These are phyloP conservation scores for Xenentodon cancila DNA, from an alignment of 2,797 vertebrate species.

Conservation along the genomic window DNA sequence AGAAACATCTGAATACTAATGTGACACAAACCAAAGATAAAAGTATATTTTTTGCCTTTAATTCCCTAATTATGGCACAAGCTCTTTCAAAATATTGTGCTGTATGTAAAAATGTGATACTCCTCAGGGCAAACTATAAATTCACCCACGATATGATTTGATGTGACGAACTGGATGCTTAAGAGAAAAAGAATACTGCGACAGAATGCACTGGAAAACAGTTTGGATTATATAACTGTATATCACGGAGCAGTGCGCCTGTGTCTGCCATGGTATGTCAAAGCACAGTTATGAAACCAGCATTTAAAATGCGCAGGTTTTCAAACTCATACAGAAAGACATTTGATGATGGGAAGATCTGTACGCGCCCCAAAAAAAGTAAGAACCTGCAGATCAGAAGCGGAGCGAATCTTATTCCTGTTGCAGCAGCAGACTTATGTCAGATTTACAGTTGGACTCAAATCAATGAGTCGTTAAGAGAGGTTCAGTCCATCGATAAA, in stretches of 20 bases:
- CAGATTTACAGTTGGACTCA: constrained; percentile 25
- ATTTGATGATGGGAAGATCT: constrained; percentile 43
- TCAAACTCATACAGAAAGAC: constrained; percentile 24
- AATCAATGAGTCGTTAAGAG: constrained; percentile 41
- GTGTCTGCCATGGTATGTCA: constrained; percentile 54
- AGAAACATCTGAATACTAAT: not conserved
- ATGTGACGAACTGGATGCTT: constrained; percentile 66
- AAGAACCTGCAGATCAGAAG: constrained; percentile 20
- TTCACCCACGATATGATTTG: constrained; percentile 60
- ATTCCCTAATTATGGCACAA: constrained; percentile 36
- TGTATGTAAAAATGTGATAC: constrained; percentile 34
- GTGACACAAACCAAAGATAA: constrained; percentile 16
- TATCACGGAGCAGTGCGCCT: constrained; percentile 48
- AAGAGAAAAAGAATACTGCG: constrained; percentile 44
- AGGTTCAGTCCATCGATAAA: constrained; percentile 19
- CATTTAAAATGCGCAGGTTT: constrained; percentile 65
- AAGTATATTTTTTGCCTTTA: constrained; percentile 15
- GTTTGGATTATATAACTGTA: constrained; percentile 71
- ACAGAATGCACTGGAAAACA: constrained; percentile 62
- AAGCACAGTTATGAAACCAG: constrained; percentile 69
- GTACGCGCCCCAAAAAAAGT: constrained; percentile 34
- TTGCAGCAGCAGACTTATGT: constrained; percentile 23
- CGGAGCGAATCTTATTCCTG: constrained; percentile 13
- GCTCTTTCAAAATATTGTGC: constrained; percentile 26
- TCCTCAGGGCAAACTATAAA: constrained; percentile 53